These are phyloP conservation scores for Cephus cinctus DNA, from an alignment of 1,140 invertebrate species.

Conservation along the genomic window DNA sequence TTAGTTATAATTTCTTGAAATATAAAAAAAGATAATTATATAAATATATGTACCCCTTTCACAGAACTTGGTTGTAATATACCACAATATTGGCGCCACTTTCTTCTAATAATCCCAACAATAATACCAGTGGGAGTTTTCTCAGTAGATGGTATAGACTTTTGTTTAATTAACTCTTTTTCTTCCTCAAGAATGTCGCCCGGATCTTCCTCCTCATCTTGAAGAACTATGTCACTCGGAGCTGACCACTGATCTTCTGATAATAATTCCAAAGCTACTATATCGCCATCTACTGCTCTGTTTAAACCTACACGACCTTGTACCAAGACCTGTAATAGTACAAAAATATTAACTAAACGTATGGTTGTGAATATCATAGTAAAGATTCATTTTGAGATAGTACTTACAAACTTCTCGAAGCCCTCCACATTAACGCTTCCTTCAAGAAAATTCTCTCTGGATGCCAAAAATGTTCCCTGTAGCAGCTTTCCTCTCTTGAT, in stretches of 20 bases:
- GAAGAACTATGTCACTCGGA: conserved; percentile 80
- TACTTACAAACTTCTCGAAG: conserved; percentile 71
- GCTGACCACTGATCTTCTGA: conserved; percentile 88
- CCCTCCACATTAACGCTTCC: conserved; percentile 83
- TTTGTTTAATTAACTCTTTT: conserved; percentile 50
- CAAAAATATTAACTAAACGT: conserved; percentile 13
- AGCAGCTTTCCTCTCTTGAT: conserved; percentile 76
- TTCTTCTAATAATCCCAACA: conserved; percentile 93
- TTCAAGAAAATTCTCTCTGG: conserved; percentile 92
- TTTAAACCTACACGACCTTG: conserved; percentile 89
- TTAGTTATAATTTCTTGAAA: conserved; percentile 15
- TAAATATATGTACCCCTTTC: conserved; percentile 62
- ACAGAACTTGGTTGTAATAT: conserved; percentile 81
- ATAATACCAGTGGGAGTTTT: conserved; percentile 81
- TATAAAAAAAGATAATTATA: conserved; percentile 8
- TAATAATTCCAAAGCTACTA: conserved; percentile 89
- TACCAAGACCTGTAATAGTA: conserved; percentile 71
- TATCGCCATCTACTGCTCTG: conserved; percentile 93
- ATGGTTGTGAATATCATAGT: neutral
- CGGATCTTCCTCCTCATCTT: conserved; percentile 75
- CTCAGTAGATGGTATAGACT: conserved; percentile 45
- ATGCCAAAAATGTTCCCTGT: conserved; percentile 84
- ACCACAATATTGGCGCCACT: conserved; percentile 97
- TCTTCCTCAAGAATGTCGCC: conserved; percentile 69
- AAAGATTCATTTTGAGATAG: conserved; percentile 6